Base-by-base conservation (phyloP, 2,797 vertebrate species). In the Eremophila alpestris region DNA sequence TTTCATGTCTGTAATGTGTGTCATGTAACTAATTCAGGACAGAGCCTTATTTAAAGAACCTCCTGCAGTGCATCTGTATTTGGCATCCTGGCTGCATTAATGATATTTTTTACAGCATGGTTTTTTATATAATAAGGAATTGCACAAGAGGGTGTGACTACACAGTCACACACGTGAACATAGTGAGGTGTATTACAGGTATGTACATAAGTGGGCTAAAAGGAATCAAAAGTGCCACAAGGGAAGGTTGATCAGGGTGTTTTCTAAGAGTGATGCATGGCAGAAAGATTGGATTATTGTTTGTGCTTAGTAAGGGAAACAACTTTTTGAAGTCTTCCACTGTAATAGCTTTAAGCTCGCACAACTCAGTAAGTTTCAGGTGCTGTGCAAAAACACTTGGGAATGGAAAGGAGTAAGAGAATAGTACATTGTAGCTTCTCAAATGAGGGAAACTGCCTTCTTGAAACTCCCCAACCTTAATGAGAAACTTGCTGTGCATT, bases 151-250 rank as follows among this genome's bases (percentile, higher is more conserved):
- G n/a, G 29, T 79, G 23, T 77, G 60, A 63, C 41, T 69, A 5
- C 11, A 12, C 8, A 58, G 54, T 34, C 16, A 8, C n/a, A 24
- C 16, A 4, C 0, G 5, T 54, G 58, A 40, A 38, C n/a, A 5
- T 3, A 65, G 43, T 11, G 48, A 45, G 65, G 6, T 20, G 3
- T 59, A 10, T 76, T 59, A 36, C 70, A 67, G 36, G 10, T 60
- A 26, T 59, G 19, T 52, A 8, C 21, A 9, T 63, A 60, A 60
- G 64, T 70, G 88, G 45, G 49, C 54, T 78, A n/a, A 63, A 74
- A 84, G 10, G 15, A 77, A 40, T 46, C 41, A 41, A 2, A 78
- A 78, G 15, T 58, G n/a, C 46, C 11, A 32, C 13, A 67, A 62
- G 62, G 48, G 59, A 59, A 65, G 54, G n/a, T 23, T 69, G 41